Base-by-base conservation (phyloP, 2,113 vertebrate species). In the Hyperopisus bebe region DNA sequence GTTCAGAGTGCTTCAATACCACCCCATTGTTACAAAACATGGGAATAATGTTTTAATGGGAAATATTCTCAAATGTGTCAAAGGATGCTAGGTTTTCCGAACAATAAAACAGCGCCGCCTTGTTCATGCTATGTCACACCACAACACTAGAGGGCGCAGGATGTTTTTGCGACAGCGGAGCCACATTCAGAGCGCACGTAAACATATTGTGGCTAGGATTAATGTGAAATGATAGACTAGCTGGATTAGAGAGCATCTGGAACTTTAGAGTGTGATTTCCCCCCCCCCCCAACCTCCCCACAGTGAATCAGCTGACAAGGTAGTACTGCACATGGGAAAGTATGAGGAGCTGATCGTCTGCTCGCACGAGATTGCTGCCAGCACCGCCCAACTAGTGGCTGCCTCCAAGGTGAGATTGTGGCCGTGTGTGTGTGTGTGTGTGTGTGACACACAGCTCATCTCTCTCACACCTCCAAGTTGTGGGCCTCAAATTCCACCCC, bases 271-370 rank as follows among this genome's bases (percentile, higher is more conserved):
- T 24, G 58, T 77, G 42, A 66, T 2, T n/a, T 5, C 39, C 77
- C 27, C n/a, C 10, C 48, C 27, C 21, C 48, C 19, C 24, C 50
- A 10, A 6, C 48, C 87, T 7, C 5, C 50, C 35, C 88, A 87
- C 94, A 99, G 98, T 80, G 98, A 99, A 92, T 95, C 98, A 0
- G 98, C 98, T 0, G 98, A 99, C 94, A 98, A 95, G 91, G 98
- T 99, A 85, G 98, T 99, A 51, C 96, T 99, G 58, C 98, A 98
- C 93, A 99, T 90, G 0, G 98, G 98, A 27, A 99, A 99, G 91
- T 99, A 98, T 0, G 98, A 99, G 87, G 98, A 99, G 35, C 92
- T 99, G 90, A 99, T 99, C 0, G 98, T 99, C 90, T 99, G 98
- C 92, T 99, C 98, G 0, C 98, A 98, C 0, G 98, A 99, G 92